These are phyloP conservation scores for Pagetopsis macropterus DNA, from an alignment of 2,797 vertebrate genomes.

Conservation along the genomic window DNA sequence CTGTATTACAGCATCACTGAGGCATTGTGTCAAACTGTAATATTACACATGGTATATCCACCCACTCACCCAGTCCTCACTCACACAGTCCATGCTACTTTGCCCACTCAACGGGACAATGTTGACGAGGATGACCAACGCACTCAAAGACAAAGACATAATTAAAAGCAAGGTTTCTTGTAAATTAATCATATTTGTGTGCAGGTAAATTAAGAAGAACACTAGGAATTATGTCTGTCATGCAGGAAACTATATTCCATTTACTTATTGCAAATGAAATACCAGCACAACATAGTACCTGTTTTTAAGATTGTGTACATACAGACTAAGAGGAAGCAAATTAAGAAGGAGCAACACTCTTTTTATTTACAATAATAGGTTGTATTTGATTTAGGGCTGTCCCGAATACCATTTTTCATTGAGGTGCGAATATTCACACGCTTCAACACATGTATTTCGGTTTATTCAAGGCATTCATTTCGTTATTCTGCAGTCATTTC, in stretches of 20 bases:
- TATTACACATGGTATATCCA: slow-evolving; percentile 45
- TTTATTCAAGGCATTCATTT: too few relatives aligned
- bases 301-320: background rate
- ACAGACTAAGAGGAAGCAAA: background rate
- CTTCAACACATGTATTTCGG: too few relatives aligned
- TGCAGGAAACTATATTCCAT: background rate
- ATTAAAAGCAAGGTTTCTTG: slow-evolving; percentile 10
- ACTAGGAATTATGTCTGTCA: background rate
- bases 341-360: too few relatives aligned
- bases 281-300: background rate
- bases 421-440: too few relatives aligned
- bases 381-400: too few relatives aligned
- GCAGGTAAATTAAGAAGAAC: background rate
- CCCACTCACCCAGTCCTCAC: slow-evolving; percentile 54
- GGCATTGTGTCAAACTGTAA: slow-evolving; percentile 39
- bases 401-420: too few relatives aligned
- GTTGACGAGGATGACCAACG: slow-evolving; percentile 50
- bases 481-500: too few relatives aligned
- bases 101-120: slow-evolving; percentile 53
- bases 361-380: too few relatives aligned
- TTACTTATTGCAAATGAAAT: background rate
- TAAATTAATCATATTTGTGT: background rate
- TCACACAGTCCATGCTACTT: slow-evolving; percentile 35
- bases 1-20: slow-evolving; percentile 7
- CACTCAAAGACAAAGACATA: slow-evolving; percentile 8